phyloP scores from a whole-genome alignment of 2,888 invertebrate genomes.

The Eurytoma adleriae region DNA sequence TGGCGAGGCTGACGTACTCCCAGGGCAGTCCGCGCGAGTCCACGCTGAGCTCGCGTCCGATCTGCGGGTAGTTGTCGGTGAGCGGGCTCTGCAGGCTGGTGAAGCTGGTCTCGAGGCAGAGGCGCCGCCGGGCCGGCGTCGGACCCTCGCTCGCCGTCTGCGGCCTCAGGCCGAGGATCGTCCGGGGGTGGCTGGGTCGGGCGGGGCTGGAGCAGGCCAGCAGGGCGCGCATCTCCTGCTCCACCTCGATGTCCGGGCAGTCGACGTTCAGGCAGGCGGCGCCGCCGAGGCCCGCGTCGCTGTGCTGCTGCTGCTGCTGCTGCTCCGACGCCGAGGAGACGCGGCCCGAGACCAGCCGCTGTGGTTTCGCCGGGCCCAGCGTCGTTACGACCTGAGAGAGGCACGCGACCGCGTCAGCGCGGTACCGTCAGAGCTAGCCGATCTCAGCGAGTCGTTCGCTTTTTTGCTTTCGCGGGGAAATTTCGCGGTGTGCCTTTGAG shows the following conservation, averaged over 20 bases:
- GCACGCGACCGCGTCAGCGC: too few species aligned
- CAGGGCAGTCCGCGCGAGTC: slow-evolving; percentile 75
- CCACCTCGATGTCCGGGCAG: slow-evolving; percentile 61
- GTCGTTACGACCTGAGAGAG: slow-evolving; percentile 85
- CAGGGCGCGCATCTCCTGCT: slow-evolving; percentile 73
- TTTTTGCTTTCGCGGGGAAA: too few species aligned
- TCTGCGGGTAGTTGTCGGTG: slow-evolving; percentile 68
- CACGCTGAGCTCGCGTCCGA: slow-evolving; percentile 72
- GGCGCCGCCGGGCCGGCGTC: slow-evolving; percentile 73
- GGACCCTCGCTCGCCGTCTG: slow-evolving; percentile 47
- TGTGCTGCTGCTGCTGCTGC: slow-evolving; percentile 65
- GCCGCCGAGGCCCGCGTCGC: too few species aligned
- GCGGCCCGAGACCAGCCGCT: slow-evolving; percentile 77
- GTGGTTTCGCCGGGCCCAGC: slow-evolving; percentile 88
- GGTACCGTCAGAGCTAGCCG: too few species aligned
- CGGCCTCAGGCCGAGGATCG: neutral
- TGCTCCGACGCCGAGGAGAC: slow-evolving; percentile 72
- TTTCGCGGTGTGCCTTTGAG: too few species aligned
- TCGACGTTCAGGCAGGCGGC: slow-evolving; percentile 71
- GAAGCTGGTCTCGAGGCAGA: slow-evolving; percentile 87
- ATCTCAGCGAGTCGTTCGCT: too few species aligned
- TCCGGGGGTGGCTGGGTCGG: slow-evolving; percentile 72
- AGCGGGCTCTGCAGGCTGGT: slow-evolving; percentile 82
- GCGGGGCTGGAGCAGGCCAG: slow-evolving; percentile 78
- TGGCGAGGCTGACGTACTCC: slow-evolving; percentile 77